Evolutionary conservation across 2,113 vertebrate genomes (phyloP).

Genomic region (Morone saxatilis): DNA sequence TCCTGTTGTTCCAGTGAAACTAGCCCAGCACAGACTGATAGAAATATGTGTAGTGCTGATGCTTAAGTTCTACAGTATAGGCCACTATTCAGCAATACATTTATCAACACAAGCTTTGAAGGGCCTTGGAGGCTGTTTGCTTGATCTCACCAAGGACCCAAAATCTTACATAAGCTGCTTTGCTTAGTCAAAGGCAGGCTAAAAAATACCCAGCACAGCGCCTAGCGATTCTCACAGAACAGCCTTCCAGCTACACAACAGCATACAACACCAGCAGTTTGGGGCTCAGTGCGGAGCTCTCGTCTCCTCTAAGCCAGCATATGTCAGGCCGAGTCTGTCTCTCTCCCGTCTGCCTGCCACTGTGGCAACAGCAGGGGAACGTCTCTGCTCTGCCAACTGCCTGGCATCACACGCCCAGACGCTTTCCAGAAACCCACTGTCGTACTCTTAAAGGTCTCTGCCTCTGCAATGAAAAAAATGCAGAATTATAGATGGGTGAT

Average conservation of each 20-base stretch:
- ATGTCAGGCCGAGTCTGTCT: slow-evolving; percentile 74
- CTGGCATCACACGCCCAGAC: slow-evolving; percentile 56
- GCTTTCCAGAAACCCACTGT: slow-evolving; percentile 63
- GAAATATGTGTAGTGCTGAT: slow-evolving; percentile 48
- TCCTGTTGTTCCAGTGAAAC: slow-evolving; percentile 39
- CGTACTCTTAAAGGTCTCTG: slow-evolving; percentile 59
- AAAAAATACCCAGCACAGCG: slow-evolving; percentile 57
- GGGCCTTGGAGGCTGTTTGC: slow-evolving; percentile 64
- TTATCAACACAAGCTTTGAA: slow-evolving; percentile 71
- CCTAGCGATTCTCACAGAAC: slow-evolving; percentile 49
- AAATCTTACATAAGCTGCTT: slow-evolving; percentile 80
- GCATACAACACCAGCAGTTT: slow-evolving; percentile 57
- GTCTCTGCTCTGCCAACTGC: slow-evolving; percentile 67
- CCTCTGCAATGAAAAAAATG: slow-evolving; percentile 31
- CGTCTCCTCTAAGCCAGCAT: slow-evolving; percentile 75
- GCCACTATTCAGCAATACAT: slow-evolving; percentile 65
- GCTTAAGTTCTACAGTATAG: slow-evolving; percentile 42
- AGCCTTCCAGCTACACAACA: slow-evolving; percentile 69
- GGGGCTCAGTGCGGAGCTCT: slow-evolving; percentile 52
- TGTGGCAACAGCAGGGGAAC: slow-evolving; percentile 69
- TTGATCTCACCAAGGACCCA: slow-evolving; percentile 72
- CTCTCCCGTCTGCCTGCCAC: slow-evolving; percentile 68
- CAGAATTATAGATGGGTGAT: slow-evolving; percentile 9
- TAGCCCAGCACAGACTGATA: slow-evolving; percentile 21
- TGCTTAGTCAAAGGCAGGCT: slow-evolving; percentile 69